These are phyloP conservation scores for Piaya cayana DNA, from an alignment of 2,113 vertebrate species.

Conservation along the genomic window DNA sequence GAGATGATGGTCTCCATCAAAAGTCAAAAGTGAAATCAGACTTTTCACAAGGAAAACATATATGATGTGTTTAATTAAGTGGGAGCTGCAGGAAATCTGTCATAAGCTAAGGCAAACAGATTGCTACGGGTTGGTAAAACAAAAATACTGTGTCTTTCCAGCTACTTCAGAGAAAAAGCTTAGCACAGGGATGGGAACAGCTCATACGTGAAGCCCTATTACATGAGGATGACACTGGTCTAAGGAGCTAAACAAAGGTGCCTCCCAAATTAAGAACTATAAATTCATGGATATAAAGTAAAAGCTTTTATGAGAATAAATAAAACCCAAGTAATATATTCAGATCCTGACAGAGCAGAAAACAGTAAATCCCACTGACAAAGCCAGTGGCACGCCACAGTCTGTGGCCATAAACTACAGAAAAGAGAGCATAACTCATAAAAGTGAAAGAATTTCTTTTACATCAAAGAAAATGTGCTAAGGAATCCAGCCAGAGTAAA, in stretches of 20 bases:
- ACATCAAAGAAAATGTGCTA: constrained; percentile 1
- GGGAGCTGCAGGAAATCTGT: constrained; percentile 35
- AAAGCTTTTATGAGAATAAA: not conserved
- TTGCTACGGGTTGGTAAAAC: not conserved
- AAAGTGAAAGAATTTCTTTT: not conserved
- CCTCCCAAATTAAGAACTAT: not conserved
- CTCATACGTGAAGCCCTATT: not conserved
- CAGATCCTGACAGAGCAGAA: not conserved
- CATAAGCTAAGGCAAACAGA: constrained; percentile 40
- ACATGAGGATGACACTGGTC: not conserved
- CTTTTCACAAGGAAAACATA: not conserved
- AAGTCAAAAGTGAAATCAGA: constrained; percentile 25
- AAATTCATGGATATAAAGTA: not conserved
- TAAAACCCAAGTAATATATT: not conserved
- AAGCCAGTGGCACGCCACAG: not conserved
- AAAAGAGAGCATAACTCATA: not conserved
- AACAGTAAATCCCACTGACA: not conserved
- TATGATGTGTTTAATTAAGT: constrained; percentile 54
- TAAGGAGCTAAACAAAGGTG: not conserved
- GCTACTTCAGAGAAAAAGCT: not conserved
- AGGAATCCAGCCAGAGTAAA: not conserved
- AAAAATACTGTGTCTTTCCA: not conserved
- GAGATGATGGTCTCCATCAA: constrained; percentile 58
- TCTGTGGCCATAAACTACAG: not conserved
- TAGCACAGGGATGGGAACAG: not conserved